Evolutionary conservation across 2,888 invertebrate genomes (phyloP).

Genomic region (Sclerodermus sp.): DNA sequence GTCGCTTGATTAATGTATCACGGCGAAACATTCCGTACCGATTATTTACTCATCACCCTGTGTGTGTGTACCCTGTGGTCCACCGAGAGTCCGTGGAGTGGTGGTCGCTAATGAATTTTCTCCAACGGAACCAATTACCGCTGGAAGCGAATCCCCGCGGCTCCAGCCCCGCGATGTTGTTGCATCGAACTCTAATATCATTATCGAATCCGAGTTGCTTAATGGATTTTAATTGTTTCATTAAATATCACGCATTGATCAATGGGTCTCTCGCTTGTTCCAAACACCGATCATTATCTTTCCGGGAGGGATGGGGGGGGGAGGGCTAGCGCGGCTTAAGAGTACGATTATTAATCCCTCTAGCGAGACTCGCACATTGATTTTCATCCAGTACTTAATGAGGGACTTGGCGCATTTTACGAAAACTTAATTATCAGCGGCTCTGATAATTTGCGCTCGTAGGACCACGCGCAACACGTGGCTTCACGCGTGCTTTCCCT

Average conservation of each 20-base stretch:
- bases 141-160: no score
- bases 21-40: conserved; percentile 13
- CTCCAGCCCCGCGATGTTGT: no score
- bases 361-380: background rate
- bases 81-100: conserved; percentile 9
- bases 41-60: conserved; percentile 17
- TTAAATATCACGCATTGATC: no score
- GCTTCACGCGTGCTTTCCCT: conserved; percentile 28
- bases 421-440: conserved; percentile 15
- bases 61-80: conserved; percentile 15
- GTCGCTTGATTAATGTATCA: conserved; percentile 25
- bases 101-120: conserved; percentile 25
- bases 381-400: no score
- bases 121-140: background rate
- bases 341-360: background rate
- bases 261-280: no score
- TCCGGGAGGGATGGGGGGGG: background rate
- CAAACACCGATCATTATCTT: no score
- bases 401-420: background rate
- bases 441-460: conserved; percentile 23
- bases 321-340: background rate
- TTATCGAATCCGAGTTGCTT: no score
- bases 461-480: conserved; percentile 18
- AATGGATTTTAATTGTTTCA: no score
- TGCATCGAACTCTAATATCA: no score